Evolutionary conservation across 2,888 invertebrate species (phyloP).

Genomic region (Mythimna ferrago): DNA sequence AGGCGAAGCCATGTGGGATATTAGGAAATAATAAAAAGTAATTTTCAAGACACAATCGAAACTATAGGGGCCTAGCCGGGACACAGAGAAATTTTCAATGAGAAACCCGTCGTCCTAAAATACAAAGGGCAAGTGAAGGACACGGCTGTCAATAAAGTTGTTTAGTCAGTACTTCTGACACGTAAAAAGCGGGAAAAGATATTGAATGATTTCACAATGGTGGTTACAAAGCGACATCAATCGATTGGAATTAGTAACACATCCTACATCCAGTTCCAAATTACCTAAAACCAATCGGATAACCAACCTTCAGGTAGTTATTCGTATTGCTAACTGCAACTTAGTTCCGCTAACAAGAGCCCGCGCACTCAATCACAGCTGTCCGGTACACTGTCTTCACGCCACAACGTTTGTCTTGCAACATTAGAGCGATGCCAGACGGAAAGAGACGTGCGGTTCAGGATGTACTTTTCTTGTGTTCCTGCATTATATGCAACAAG

Average conservation of each 20-base stretch:
- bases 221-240: too few relatives aligned
- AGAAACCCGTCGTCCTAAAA: too few relatives aligned
- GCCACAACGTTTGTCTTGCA: constrained; percentile 39
- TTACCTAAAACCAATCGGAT: not conserved
- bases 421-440: constrained; percentile 21
- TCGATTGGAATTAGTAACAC: not conserved
- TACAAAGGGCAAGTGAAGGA: too few relatives aligned
- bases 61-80: too few relatives aligned
- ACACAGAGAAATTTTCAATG: too few relatives aligned
- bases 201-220: too few relatives aligned
- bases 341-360: constrained; percentile 41
- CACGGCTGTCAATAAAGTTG: too few relatives aligned
- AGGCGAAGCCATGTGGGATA: too few relatives aligned
- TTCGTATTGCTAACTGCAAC: not conserved
- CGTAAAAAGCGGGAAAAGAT: too few relatives aligned
- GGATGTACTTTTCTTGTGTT: not conserved
- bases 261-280: not conserved
- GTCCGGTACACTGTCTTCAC: constrained; percentile 44
- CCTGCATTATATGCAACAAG: not conserved
- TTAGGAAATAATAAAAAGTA: too few relatives aligned
- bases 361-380: constrained; percentile 38
- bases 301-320: not conserved
- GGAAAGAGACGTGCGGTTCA: not conserved
- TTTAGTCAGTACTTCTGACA: too few relatives aligned
- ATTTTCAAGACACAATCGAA: too few relatives aligned